These are phyloP conservation scores for Mustela nigripes DNA, from an alignment of 2,113 vertebrate species.

Conservation along the genomic window DNA sequence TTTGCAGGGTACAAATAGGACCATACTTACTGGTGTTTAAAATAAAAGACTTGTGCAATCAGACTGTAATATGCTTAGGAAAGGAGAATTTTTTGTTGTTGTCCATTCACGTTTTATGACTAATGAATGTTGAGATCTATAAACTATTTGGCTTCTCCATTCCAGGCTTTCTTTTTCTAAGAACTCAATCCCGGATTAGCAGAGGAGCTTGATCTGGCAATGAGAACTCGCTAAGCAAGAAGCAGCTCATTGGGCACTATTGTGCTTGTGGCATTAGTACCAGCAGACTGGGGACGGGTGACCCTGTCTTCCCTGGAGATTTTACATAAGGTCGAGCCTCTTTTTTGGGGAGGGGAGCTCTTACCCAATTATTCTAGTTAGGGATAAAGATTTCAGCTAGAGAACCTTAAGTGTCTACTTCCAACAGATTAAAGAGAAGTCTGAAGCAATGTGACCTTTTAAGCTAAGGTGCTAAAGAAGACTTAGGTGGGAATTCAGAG, in stretches of 20 bases:
- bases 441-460: background rate
- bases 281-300: background rate
- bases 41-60: background rate
- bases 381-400: background rate
- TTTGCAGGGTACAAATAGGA: background rate
- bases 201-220: background rate
- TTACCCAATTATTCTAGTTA: background rate
- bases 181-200: background rate
- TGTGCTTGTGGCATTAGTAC: background rate
- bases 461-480: background rate
- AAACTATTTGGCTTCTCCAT: background rate
- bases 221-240: background rate
- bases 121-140: background rate
- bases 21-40: background rate
- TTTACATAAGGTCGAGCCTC: background rate
- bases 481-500: background rate
- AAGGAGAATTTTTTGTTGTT: background rate
- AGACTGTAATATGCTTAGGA: background rate
- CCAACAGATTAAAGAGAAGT: background rate
- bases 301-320: background rate
- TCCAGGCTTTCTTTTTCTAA: background rate
- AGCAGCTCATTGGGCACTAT: background rate
- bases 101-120: conserved; percentile 45
- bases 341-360: background rate
- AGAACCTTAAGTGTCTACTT: background rate